Percentiles rank a stretch among this genome's conserved stretches.
phyloP scores from a whole-genome alignment of 2,888 invertebrate genomes.

The Lacanobia wlatinum region DNA sequence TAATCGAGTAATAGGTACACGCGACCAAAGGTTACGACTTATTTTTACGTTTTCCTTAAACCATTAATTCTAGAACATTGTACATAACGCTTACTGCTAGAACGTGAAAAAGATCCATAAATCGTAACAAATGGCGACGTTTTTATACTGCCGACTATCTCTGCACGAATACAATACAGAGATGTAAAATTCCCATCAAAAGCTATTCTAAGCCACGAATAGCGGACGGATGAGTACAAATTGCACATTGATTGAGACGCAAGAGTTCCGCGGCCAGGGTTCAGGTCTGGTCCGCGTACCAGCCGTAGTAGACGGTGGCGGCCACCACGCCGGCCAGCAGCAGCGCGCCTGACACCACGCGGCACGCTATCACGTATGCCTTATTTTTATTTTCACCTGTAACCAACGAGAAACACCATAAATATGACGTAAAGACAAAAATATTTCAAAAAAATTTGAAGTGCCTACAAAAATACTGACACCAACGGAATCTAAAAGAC shows the following conservation, averaged over 20 bases:
- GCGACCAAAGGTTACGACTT: constrained; percentile 11
- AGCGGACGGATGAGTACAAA: constrained; percentile 75
- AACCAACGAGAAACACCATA: constrained; percentile 49
- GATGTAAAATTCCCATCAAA: constrained; percentile 73
- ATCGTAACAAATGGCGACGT: constrained; percentile 13
- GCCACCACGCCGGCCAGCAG: constrained; percentile 70
- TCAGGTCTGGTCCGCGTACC: constrained; percentile 71
- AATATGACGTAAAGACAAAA: not conserved
- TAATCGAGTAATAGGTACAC: too few relatives aligned
- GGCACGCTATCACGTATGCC: constrained; percentile 69
- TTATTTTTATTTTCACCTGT: constrained; percentile 82
- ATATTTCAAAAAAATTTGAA: not conserved
- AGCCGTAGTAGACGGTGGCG: constrained; percentile 69
- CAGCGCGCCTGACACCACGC: constrained; percentile 73
- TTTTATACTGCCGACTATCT: constrained; percentile 2
- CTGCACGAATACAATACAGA: constrained; percentile 52
- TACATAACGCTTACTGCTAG: constrained; percentile 60
- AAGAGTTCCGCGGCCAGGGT: constrained; percentile 14
- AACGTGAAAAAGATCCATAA: constrained; percentile 45
- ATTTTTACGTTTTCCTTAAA: constrained; percentile 38
- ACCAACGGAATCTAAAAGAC: not conserved
- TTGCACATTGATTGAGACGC: constrained; percentile 68
- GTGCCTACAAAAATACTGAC: not conserved
- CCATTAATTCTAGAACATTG: constrained; percentile 27
- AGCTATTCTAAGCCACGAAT: constrained; percentile 66